These are phyloP conservation scores for Nematopogon swammerdamellus DNA, from an alignment of 2,888 invertebrate genomes.

Conservation along the genomic window DNA sequence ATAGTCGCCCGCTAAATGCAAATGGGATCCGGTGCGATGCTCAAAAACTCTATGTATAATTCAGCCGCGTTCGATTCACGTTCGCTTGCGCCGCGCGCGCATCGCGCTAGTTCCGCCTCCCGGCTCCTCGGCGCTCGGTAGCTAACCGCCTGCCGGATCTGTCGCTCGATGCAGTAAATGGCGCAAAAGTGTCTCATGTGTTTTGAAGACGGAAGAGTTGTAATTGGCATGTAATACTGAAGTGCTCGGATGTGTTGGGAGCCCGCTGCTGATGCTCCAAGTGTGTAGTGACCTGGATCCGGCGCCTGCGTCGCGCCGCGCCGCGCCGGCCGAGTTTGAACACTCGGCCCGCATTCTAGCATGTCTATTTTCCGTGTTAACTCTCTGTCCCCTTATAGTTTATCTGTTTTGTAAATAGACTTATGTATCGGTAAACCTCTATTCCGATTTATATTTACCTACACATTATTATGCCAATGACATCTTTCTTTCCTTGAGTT, in stretches of 20 bases:
- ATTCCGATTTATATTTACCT: neutral
- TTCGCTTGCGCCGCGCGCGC: neutral
- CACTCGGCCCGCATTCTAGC: conserved; percentile 1
- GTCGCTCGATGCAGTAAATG: neutral
- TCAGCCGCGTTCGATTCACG: neutral
- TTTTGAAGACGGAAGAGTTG: conserved; percentile 35
- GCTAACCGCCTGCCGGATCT: neutral
- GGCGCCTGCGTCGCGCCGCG: neutral
- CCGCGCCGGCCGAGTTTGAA: too few species aligned
- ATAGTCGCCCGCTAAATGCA: neutral
- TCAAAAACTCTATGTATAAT: neutral
- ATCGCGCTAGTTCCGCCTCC: neutral
- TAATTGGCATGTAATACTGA: conserved; percentile 54
- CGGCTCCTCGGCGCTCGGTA: too few species aligned
- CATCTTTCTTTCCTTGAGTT: neutral
- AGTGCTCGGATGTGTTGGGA: conserved; percentile 25
- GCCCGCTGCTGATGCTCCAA: neutral
- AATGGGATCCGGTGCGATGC: neutral
- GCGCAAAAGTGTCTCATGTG: conserved; percentile 12
- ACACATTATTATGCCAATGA: neutral
- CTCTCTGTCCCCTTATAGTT: neutral
- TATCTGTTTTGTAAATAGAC: neutral
- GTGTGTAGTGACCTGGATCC: conserved; percentile 1
- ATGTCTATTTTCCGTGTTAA: neutral
- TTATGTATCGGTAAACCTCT: neutral